Percentiles rank a stretch among this genome's conserved stretches.
These are phyloP conservation scores for Pangasianodon gigas DNA, from an alignment of 2,113 vertebrate species.

Conservation along the genomic window DNA sequence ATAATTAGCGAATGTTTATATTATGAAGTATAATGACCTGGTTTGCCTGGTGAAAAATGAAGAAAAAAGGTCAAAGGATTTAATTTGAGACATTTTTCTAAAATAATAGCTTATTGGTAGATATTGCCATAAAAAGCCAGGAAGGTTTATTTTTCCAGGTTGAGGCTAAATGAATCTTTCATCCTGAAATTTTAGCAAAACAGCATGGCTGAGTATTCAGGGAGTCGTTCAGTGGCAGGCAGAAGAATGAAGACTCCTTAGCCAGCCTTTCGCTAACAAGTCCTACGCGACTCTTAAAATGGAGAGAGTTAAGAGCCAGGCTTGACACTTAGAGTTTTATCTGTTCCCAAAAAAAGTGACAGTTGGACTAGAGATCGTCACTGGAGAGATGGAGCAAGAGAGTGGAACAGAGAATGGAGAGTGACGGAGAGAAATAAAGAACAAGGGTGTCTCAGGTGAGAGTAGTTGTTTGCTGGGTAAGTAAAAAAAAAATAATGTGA, in stretches of 20 bases:
- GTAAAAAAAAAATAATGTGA: background rate
- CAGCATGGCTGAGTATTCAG: background rate
- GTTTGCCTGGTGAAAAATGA: background rate
- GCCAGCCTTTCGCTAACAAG: slow-evolving; percentile 17
- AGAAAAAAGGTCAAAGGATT: background rate
- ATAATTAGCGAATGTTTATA: background rate
- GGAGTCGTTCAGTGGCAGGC: background rate
- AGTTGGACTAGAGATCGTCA: slow-evolving; percentile 12
- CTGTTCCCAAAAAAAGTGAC: slow-evolving; percentile 5
- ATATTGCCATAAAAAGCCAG: background rate
- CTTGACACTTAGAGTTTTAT: slow-evolving; percentile 28
- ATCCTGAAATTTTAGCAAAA: background rate
- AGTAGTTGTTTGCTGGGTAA: background rate
- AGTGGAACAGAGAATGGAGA: slow-evolving; percentile 2
- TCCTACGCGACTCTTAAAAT: slow-evolving; percentile 21
- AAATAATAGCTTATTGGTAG: background rate
- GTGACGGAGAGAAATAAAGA: slow-evolving; percentile 6
- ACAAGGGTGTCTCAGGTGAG: background rate
- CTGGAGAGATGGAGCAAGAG: slow-evolving; percentile 3
- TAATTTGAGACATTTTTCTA: too few relatives aligned
- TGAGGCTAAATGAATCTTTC: background rate
- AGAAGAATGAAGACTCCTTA: slow-evolving; percentile 3
- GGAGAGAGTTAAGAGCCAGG: background rate
- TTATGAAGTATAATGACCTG: background rate
- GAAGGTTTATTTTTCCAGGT: background rate